Base-by-base conservation (phyloP, 2,888 invertebrate species). In the Cephus pulcher region DNA sequence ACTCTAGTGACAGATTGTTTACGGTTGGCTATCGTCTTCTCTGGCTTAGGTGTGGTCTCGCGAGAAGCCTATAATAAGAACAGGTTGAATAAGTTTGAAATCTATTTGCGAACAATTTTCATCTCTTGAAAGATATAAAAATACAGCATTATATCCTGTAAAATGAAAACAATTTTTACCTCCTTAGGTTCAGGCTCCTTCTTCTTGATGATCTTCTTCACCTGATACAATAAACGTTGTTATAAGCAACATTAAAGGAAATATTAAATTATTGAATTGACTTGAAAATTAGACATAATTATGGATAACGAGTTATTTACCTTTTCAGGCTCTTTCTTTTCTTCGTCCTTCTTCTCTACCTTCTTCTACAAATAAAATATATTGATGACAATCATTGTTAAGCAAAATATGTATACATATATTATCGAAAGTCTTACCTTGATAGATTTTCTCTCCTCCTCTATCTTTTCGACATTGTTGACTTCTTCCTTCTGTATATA, bases 241-340 rank as follows among this genome's bases (percentile, higher is more conserved):
- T 30, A n/a, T 4, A 12, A 73, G 15, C 74, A 23, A 37, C 34
- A 33, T 34, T 37, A 9, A 12, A 33, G 69, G 69, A 37, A 68
- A 35, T 4, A 12, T 23, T 40, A 40, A 71, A 76, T 35, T 6
- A 32, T 69, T 12, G n/a, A 9, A 56, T 32, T 30, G 11, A n/a
- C 71, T 34, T 30, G 6, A 15, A 30, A 34, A 34, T 75, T 0
- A 30, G 40, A 30, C 32, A 74, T 30, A 69, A 23, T 56, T 23
- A 23, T 56, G 23, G 37, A 68, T 32, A 37, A 73, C 71, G 77
- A 80, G 76, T 32, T 76, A 79, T 71, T 83, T 80, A 88, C 89
- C 88, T 89, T 90, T 84, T 89, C 88, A 69, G 85, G 84, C 78
- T 92, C 91, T 83, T 94, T 93, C 85, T 93, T 94, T 80, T 92